phyloP scores from a whole-genome alignment of 2,113 vertebrate species.

The Anolis sagrei region DNA sequence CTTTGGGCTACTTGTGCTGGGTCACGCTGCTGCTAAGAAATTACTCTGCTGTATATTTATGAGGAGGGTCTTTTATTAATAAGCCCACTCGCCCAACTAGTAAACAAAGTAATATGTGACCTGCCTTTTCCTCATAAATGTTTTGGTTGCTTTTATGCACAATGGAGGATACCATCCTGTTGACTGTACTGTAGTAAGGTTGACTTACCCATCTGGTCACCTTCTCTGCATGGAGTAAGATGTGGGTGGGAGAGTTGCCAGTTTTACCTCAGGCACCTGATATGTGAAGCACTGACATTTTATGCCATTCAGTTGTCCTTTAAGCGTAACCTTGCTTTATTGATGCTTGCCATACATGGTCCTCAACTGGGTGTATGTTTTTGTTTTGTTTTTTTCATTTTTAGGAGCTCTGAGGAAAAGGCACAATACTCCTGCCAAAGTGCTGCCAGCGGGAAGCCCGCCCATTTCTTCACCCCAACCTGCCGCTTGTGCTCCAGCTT shows the following conservation, averaged over 20 bases:
- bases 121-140: neutral
- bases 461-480: constrained; percentile 80
- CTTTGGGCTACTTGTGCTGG: too few species aligned
- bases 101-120: too few species aligned
- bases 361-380: constrained; percentile 54
- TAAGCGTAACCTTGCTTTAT: neutral
- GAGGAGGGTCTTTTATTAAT: too few species aligned
- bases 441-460: constrained; percentile 57
- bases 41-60: too few species aligned
- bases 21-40: too few species aligned
- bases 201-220: neutral
- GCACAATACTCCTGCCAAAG: constrained; percentile 83
- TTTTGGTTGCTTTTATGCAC: neutral
- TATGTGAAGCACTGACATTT: neutral
- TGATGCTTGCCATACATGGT: constrained; percentile 9
- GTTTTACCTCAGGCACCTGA: neutral
- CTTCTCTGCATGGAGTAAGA: neutral
- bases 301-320: neutral
- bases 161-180: neutral
- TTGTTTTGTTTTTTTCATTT: constrained; percentile 36
- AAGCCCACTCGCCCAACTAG: too few species aligned
- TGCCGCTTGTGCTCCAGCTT: constrained; percentile 83
- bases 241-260: neutral
- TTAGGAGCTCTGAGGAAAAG: constrained; percentile 56
- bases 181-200: too few species aligned